Conservation (phyloP, 2,113 vertebrate genomes). For the Tragelaphus buxtoni region DNA sequence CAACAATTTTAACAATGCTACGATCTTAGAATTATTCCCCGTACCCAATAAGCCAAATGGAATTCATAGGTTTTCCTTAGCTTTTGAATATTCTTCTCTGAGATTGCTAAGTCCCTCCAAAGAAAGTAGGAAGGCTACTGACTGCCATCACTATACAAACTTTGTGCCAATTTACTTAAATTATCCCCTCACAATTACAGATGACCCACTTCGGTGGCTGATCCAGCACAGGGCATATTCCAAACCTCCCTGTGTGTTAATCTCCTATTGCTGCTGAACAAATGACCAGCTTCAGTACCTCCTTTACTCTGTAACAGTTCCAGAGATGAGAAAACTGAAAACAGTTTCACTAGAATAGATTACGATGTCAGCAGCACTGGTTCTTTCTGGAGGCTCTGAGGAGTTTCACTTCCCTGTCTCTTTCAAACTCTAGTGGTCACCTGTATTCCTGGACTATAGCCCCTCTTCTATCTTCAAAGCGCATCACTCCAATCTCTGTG, state of each 20-base stretch:
- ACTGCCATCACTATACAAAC: not conserved
- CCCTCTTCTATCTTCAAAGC: not conserved
- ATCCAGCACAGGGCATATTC: not conserved
- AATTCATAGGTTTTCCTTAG: not conserved
- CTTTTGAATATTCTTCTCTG: not conserved
- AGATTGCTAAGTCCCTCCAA: not conserved
- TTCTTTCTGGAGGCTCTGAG: not conserved
- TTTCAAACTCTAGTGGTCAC: not conserved
- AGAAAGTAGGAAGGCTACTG: not conserved
- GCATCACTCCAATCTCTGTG: not conserved
- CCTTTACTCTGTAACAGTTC: not conserved
- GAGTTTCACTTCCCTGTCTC: not conserved
- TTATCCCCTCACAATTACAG: not conserved
- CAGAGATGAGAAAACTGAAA: not conserved
- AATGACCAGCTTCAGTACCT: not conserved
- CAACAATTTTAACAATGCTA: not conserved
- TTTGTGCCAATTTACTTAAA: not conserved
- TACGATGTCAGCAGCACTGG: not conserved
- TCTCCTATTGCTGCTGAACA: not conserved
- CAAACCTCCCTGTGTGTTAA: not conserved
- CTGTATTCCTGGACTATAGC: not conserved
- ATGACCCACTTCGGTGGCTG: not conserved
- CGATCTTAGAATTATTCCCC: not conserved
- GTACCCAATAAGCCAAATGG: not conserved
- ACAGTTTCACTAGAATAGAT: not conserved